Evolutionary conservation across 2,797 vertebrate genomes (phyloP), one percentile per base, ranked within the genome.

Genomic region (Ctenopoma multispine): DNA sequence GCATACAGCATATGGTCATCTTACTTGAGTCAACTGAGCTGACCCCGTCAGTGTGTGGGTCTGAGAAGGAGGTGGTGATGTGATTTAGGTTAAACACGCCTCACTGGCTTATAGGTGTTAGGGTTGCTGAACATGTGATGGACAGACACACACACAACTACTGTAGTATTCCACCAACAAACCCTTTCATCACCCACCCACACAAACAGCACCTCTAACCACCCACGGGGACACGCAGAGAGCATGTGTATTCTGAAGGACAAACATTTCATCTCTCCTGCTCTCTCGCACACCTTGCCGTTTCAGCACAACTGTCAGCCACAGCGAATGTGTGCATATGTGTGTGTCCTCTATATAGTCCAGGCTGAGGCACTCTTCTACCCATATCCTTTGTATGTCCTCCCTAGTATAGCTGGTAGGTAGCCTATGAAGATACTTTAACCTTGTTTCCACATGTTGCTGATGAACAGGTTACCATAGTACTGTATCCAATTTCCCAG

Each of bases 291-390:
- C 56, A 78, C 80, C 44, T 82, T 90, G 91, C 82, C 63, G 48
- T 57, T 76, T 88, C 89, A 90, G 91, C 89, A 90, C 44, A 86
- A 86, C 84, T 87, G 90, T 90, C 88, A 90, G 67, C 63, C 50
- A 57, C 41, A 40, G n/a, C 51, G 29, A 54, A 29, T 27, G 54
- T 59, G 66, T 57, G 44, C 57, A 57, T 57, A 48, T 57, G 55
- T 53, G 53, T 67, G 36, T 47, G 29, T 60, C 61, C 57, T 66
- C 76, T 51, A 80, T 80, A 80, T 9, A 67, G 77, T 72, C 63
- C 38, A 23, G 34, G 63, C 44, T 58, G 55, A 66, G 64, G 38
- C 58, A 9, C 64, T 70, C 10, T 29, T 78, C 38, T 20, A 18
- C 27, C 59, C 3, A 31, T 31, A 31, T 83, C 82, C 84, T 89